phyloP scores from a whole-genome alignment of 1,140 invertebrate genomes.

The Ceratoteleas bidentatus region DNA sequence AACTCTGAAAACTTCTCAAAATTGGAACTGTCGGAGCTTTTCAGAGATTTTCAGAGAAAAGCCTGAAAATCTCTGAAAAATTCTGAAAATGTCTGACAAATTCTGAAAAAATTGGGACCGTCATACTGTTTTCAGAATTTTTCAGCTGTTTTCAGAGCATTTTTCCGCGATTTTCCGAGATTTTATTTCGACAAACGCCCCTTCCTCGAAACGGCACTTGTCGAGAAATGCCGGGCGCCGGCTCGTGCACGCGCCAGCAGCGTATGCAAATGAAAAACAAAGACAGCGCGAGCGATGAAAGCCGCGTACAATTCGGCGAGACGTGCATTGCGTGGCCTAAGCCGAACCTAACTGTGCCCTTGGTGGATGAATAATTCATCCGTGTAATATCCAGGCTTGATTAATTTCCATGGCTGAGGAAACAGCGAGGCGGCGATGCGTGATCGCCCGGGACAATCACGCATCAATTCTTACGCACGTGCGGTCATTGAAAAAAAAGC shows the following conservation, averaged over 20 bases:
- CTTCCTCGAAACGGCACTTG: not conserved
- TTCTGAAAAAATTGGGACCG: no score
- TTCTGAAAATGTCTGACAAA: no score
- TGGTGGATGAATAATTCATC: conserved; percentile 63
- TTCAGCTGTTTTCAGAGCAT: no score
- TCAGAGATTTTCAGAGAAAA: no score
- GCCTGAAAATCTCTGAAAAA: no score
- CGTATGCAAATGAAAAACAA: not conserved
- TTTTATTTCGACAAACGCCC: no score
- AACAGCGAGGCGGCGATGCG: conserved; percentile 75
- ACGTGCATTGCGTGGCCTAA: conserved; percentile 36
- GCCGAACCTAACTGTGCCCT: conserved; percentile 57
- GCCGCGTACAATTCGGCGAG: conserved; percentile 35
- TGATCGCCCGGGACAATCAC: conserved; percentile 72
- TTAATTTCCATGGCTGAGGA: conserved; percentile 79
- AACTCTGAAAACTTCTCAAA: no score
- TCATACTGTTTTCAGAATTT: no score
- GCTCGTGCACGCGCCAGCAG: no score
- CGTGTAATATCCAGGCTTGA: conserved; percentile 73
- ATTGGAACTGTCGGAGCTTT: no score
- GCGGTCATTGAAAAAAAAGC: conserved; percentile 30
- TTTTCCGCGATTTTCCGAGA: no score
- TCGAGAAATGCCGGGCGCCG: no score
- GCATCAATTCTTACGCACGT: conserved; percentile 61
- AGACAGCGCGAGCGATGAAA: not conserved